A percentile compares a stretch with the other conserved stretches of the same genome.
phyloP scores from a whole-genome alignment of 2,888 invertebrate genomes.

The Arrhopalites spinosus region DNA sequence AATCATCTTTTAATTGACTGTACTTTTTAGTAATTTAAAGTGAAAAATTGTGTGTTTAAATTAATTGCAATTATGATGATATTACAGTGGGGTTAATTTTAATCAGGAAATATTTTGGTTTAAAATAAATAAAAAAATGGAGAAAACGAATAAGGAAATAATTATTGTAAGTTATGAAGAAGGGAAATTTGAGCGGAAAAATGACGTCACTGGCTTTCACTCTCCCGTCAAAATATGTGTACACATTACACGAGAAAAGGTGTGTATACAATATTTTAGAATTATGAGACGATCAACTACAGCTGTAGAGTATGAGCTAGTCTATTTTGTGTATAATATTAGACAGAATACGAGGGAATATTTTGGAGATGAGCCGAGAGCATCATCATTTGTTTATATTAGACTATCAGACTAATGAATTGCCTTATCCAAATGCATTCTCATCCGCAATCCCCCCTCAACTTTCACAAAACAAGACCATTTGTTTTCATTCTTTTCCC shows the following conservation, averaged over 20 bases:
- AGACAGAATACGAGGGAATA: background rate
- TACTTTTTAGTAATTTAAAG: too few species aligned
- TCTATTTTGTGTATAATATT: background rate
- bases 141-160: too few species aligned
- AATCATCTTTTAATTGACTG: too few species aligned
- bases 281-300: background rate
- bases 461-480: background rate
- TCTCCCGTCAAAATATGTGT: background rate
- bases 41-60: too few species aligned
- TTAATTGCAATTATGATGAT: too few species aligned
- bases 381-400: constrained; percentile 4
- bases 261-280: background rate
- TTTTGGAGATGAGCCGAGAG: constrained; percentile 21
- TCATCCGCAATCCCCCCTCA: too few species aligned
- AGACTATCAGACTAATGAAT: background rate
- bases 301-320: background rate
- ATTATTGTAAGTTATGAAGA: too few species aligned
- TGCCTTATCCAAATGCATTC: background rate
- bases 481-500: background rate
- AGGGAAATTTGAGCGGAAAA: too few species aligned
- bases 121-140: too few species aligned
- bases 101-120: too few species aligned
- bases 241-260: too few species aligned
- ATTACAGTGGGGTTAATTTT: too few species aligned
- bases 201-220: background rate